These are phyloP conservation scores for Bombylius discolor DNA, from an alignment of 2,888 invertebrate genomes.

Conservation along the genomic window DNA sequence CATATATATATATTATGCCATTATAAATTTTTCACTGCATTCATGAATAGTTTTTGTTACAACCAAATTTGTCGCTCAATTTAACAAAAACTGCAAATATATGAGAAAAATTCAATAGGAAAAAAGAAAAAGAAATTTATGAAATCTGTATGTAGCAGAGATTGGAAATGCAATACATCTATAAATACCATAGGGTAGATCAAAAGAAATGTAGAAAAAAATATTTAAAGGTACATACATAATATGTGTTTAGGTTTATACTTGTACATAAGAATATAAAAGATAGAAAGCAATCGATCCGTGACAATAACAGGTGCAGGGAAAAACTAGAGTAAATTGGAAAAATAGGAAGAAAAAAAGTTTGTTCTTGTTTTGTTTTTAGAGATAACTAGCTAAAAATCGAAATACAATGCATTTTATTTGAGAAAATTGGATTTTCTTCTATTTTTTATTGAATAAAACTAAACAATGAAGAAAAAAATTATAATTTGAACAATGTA, in stretches of 20 bases:
- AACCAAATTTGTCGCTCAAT: conserved; percentile 11
- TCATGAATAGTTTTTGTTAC: neutral
- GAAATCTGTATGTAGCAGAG: too few species aligned
- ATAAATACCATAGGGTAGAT: neutral
- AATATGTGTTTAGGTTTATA: neutral
- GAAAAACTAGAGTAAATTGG: neutral
- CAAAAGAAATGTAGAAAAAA: neutral
- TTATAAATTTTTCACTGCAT: neutral
- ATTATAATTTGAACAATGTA: neutral
- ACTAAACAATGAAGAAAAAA: neutral
- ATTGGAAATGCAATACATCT: too few species aligned
- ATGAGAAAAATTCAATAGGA: too few species aligned
- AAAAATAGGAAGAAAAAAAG: neutral
- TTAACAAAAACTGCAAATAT: conserved; percentile 8
- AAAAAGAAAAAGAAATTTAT: too few species aligned
- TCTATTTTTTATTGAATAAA: neutral
- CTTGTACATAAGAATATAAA: too few species aligned
- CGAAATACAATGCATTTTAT: neutral
- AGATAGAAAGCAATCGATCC: neutral
- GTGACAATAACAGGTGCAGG: conserved; percentile 2
- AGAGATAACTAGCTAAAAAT: too few species aligned
- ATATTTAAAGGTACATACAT: neutral
- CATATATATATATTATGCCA: neutral
- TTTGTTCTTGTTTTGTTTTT: too few species aligned
- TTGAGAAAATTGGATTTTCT: neutral